Evolutionary conservation across 2,797 vertebrate species (phyloP).

Genomic region (Syndactyla subalaris): DNA sequence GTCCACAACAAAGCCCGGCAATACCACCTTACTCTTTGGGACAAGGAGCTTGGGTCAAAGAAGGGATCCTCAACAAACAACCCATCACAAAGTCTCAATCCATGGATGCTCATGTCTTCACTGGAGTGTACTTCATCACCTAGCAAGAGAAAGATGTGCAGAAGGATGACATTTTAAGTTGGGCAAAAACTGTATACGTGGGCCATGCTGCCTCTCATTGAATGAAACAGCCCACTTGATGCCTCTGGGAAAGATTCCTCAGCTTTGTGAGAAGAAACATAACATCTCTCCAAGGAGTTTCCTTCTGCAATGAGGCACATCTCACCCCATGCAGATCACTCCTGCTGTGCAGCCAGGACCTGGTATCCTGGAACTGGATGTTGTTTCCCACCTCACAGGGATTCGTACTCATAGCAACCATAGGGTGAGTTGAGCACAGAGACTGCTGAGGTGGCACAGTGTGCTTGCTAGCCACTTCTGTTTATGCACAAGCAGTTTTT

Average conservation of each 20-base stretch:
- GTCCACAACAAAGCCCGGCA: neutral
- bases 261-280: neutral
- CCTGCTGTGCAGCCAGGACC: neutral
- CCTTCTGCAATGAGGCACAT: accelerated
- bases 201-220: neutral
- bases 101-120: neutral
- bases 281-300: neutral
- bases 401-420: accelerated
- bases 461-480: neutral
- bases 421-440: neutral
- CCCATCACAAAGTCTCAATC: neutral
- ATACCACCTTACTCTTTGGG: neutral
- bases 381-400: neutral
- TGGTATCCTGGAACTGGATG: neutral
- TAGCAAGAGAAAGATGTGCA: neutral
- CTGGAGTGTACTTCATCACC: neutral
- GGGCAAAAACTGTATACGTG: neutral
- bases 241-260: neutral
- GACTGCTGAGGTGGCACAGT: neutral
- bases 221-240: neutral
- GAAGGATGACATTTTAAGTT: neutral
- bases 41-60: neutral
- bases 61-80: neutral
- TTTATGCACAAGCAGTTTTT: neutral
- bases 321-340: neutral